Evolutionary conservation across 2,888 invertebrate genomes (phyloP), one percentile per base, ranked within the genome.

Genomic region (Azorinus chamasolen): DNA sequence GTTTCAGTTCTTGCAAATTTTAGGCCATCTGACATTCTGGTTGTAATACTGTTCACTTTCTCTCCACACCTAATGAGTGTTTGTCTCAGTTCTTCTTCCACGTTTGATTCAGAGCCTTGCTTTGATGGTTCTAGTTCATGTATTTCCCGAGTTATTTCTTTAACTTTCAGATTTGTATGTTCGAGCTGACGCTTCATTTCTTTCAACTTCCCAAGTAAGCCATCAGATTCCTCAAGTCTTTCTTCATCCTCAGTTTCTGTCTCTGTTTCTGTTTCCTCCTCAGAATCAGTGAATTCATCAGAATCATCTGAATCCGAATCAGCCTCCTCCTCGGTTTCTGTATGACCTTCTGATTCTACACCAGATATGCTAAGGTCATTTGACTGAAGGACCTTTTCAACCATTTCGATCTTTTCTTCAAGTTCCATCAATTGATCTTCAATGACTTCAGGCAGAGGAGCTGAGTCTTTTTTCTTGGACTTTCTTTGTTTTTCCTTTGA

Each of bases 141-240:
- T 18, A 84, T 65, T 50, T 84, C 81, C 51, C 59, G 58, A 25
- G 86, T 83, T 8, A 90, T 68, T 41, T 86, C 83, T 57, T 83
- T 83, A 8, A 89, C 80, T 62, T 84, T 87, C 27, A 50, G 53
- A 66, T 87, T 88, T 16, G 88, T 83, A 0, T 63, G 51, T 65
- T 88, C 82, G 20, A 90, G 73, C 66, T 88, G 87, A 32, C 48
- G 63, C 51, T 86, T 87, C 84, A 90, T 87, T 71, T 87, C 85
- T 58, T 87, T 85, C 46, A 90, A 61, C 77, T 87, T 86, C 37
- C 76, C 70, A 18, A 85, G 62, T 37, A 87, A 63, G 41, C 79
- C 78, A 53, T 85, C 84, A 66, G 72, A 64, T 27, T 58, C 69
- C 62, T 73, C 69, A 41, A 63, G 62, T 27, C 72, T 74, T 10